A percentile compares a stretch with the other conserved stretches of the same genome.
Conservation (phyloP, 2,888 invertebrate genomes). For the Coronaproctus castanopsis region DNA sequence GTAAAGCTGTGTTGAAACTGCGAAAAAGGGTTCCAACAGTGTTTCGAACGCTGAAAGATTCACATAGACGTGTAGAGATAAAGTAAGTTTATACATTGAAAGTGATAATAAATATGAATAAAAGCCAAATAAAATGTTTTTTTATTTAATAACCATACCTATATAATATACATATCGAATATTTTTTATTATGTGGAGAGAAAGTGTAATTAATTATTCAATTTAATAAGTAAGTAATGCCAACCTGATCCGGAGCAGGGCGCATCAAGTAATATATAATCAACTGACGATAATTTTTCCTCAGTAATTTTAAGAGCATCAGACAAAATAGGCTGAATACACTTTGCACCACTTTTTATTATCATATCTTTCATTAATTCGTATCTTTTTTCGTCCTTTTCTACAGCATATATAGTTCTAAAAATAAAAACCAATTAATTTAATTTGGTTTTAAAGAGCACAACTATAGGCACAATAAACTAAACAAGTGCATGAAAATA, state of each 20-base stretch:
- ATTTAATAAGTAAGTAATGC: no score
- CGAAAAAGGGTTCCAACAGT: no score
- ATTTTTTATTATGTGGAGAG: no score
- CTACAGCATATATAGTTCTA: conserved; percentile 65
- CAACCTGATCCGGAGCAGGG: conserved; percentile 93
- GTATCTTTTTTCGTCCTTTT: conserved; percentile 46
- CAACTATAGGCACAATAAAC: not conserved
- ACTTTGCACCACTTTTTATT: conserved; percentile 40
- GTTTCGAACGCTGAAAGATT: no score
- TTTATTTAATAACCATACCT: no score
- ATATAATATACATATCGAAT: no score
- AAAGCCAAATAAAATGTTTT: no score
- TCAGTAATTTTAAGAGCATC: conserved; percentile 1
- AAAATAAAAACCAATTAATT: conserved; percentile 14
- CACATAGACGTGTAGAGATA: no score
- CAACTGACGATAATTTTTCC: conserved; percentile 34
- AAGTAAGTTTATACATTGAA: no score
- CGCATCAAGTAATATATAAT: conserved; percentile 84
- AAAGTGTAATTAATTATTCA: no score
- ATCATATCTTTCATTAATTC: conserved; percentile 42
- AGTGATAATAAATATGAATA: no score
- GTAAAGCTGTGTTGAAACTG: no score
- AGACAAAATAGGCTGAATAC: conserved; percentile 23
- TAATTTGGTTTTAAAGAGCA: not conserved
- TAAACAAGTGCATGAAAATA: not conserved